Evolutionary conservation across 2,888 invertebrate genomes (phyloP).

Genomic region (Netelia inedita): DNA sequence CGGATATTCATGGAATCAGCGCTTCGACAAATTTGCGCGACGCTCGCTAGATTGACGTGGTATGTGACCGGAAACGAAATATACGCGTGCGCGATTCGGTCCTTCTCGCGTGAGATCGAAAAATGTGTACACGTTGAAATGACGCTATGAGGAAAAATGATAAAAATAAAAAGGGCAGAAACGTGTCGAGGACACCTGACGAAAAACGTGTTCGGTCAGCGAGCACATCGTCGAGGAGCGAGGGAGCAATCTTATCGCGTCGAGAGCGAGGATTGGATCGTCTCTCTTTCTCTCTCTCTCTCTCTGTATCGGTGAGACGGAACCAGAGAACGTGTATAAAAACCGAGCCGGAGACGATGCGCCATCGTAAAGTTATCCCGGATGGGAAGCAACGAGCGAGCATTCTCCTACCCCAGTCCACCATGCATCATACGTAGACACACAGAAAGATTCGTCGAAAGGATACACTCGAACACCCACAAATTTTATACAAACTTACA

Average conservation of each 20-base stretch:
- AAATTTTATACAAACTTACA: neutral
- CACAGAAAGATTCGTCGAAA: neutral
- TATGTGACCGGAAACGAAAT: neutral
- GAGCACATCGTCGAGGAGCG: constrained; percentile 3
- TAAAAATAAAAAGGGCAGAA: constrained; percentile 1
- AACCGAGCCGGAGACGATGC: constrained; percentile 4
- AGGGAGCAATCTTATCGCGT: constrained; percentile 4
- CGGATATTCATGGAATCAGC: neutral
- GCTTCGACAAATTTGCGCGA: neutral
- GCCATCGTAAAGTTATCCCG: constrained; percentile 23
- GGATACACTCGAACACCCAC: neutral
- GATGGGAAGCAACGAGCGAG: neutral
- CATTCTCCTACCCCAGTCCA: neutral
- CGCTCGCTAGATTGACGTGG: neutral
- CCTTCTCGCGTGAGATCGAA: too few species aligned
- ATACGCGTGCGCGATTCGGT: neutral
- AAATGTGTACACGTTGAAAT: too few species aligned
- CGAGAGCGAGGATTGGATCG: constrained; percentile 17
- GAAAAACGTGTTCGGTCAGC: constrained; percentile 28
- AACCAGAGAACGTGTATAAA: neutral
- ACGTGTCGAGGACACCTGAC: constrained; percentile 20
- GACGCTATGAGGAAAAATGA: too few species aligned
- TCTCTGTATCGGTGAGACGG: neutral
- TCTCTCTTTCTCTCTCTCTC: too few species aligned
- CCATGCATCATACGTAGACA: neutral